phyloP scores from a whole-genome alignment of 2,113 vertebrate species.

The Prunella himalayana region DNA sequence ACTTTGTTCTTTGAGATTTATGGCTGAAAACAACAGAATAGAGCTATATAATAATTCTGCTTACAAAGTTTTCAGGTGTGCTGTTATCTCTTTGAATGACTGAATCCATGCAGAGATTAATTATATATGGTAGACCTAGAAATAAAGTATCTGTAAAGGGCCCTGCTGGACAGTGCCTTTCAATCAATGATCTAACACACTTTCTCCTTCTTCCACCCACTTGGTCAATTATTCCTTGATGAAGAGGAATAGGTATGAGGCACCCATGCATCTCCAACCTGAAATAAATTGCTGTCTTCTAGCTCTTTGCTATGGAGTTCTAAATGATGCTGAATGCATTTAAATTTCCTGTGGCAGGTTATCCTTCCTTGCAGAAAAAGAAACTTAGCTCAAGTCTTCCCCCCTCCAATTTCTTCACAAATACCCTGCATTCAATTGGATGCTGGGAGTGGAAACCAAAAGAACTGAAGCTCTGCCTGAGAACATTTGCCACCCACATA shows the following conservation, averaged over 20 bases:
- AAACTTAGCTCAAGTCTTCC: background rate
- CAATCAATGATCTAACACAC: background rate
- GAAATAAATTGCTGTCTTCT: background rate
- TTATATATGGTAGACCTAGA: background rate
- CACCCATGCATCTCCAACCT: background rate
- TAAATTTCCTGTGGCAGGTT: background rate
- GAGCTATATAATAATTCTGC: background rate
- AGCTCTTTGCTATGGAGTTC: background rate
- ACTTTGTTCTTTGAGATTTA: background rate
- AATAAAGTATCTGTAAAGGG: background rate
- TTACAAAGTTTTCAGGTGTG: background rate
- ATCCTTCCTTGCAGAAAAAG: background rate
- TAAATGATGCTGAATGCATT: background rate
- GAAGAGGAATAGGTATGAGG: background rate
- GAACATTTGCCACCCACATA: constrained; percentile 43
- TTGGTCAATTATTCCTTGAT: background rate
- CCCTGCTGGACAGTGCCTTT: background rate
- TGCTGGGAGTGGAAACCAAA: background rate
- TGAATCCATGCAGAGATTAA: background rate
- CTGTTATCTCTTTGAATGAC: background rate
- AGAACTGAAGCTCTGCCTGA: constrained; percentile 17
- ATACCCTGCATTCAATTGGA: background rate
- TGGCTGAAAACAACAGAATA: background rate
- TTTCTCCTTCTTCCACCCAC: background rate
- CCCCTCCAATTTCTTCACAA: background rate